Percentiles rank a stretch among this genome's conserved stretches.
These are phyloP conservation scores for Leptinotarsa lineolata DNA, from an alignment of 1,140 invertebrate genomes.

Conservation along the genomic window DNA sequence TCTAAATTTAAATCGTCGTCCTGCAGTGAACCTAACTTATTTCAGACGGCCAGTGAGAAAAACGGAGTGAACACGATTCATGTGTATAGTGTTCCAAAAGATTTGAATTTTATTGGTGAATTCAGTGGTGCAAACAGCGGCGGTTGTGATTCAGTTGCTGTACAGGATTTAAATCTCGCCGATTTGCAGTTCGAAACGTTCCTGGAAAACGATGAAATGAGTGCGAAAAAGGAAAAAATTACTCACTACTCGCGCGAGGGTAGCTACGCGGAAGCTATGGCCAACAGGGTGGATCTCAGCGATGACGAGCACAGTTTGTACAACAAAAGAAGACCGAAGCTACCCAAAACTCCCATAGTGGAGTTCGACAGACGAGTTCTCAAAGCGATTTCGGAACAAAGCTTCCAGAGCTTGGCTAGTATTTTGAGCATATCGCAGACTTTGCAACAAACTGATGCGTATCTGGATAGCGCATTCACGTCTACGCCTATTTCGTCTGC, in stretches of 20 bases:
- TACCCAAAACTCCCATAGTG: slow-evolving; percentile 45
- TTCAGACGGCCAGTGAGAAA: slow-evolving; percentile 29
- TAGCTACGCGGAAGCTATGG: slow-evolving; percentile 53
- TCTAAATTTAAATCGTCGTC: slow-evolving; percentile 51
- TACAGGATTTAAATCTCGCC: slow-evolving; percentile 60
- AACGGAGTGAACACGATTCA: slow-evolving; percentile 44
- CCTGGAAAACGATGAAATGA: slow-evolving; percentile 15
- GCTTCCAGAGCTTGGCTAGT: slow-evolving; percentile 46
- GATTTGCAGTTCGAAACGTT: slow-evolving; percentile 47
- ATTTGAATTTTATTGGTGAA: slow-evolving; percentile 57
- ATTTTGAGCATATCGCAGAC: slow-evolving; percentile 38
- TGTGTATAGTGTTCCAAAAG: slow-evolving; percentile 61
- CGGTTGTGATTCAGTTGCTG: slow-evolving; percentile 50
- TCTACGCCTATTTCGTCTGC: slow-evolving; percentile 25
- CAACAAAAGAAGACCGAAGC: slow-evolving; percentile 42
- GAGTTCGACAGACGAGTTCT: slow-evolving; percentile 50
- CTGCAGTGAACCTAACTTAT: slow-evolving; percentile 57
- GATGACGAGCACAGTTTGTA: slow-evolving; percentile 48
- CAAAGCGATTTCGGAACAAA: slow-evolving; percentile 54
- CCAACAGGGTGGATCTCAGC: slow-evolving; percentile 50
- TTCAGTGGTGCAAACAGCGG: slow-evolving; percentile 34
- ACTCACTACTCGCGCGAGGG: slow-evolving; percentile 49
- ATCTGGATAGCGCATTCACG: slow-evolving; percentile 14
- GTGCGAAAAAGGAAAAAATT: slow-evolving; percentile 28
- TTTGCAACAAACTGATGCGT: slow-evolving; percentile 12